Base-by-base conservation (phyloP, 2,888 invertebrate species). In the Platynereis dumerilii region DNA sequence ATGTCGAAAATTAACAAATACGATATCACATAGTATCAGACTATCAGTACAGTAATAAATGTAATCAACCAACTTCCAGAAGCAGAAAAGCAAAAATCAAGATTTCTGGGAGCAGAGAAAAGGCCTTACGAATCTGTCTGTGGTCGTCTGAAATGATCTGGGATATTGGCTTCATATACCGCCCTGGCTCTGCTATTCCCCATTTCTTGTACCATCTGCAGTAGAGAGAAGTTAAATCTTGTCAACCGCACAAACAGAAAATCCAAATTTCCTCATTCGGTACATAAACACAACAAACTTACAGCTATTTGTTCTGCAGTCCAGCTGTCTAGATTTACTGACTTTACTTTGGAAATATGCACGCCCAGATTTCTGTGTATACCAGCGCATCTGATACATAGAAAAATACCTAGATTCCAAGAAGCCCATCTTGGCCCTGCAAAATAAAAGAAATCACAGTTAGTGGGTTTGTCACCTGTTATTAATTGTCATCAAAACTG, bases 281-380 rank as follows among this genome's bases (percentile, higher is more conserved):
- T n/a, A n/a, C n/a, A n/a, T n/a, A n/a, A n/a, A n/a, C n/a, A n/a
- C n/a, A n/a, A n/a, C n/a, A n/a, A n/a, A 85, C 87, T 86, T 85
- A 90, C 90, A 78, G 91, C 93, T 72, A 96, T 93, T 90, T 99
- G 99, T 83, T 98, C 97, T 0, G 96, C 93, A 10, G 96, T 96
- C 99, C 99, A 99, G 48, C 95, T 89, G 86, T 99, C 99, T 69
- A 99, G 87, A 85, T 97, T 99, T 69, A 99, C 97, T 59, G 97
- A 97, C 86, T 97, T 97, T 62, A 99, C 98, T 86, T 93, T 93
- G 69, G 97, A 98, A 86, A 99, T 96, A 86, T 99, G 99, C 12
- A 99, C 99, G 55, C 99, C 99, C 57, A 99, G 88, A 86, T 99
- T 99, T 71, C 99, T 90, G 86, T 99, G 99, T 80, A 99, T 98